phyloP scores from a whole-genome alignment of 2,113 vertebrate species.

The Stegastes partitus region DNA sequence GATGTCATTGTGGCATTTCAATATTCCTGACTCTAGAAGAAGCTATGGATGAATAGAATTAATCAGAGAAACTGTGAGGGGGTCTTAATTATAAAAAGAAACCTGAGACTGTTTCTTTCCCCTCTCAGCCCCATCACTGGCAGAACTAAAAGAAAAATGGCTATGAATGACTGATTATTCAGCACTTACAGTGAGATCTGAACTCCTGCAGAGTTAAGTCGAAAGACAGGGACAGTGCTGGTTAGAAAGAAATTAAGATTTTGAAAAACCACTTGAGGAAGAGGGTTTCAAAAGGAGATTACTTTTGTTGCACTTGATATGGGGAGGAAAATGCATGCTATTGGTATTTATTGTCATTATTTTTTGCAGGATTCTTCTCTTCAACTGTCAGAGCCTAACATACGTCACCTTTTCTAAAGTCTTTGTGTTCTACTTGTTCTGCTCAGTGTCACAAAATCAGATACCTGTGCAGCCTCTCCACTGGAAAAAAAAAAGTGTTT shows the following conservation, averaged over 20 bases:
- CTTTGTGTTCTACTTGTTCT: background rate
- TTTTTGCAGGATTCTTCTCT: background rate
- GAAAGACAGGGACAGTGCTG: background rate
- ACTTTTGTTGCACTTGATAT: background rate
- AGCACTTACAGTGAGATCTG: conserved; percentile 16
- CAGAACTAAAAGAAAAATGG: conserved; percentile 45
- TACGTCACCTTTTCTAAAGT: no score
- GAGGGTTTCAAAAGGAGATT: background rate
- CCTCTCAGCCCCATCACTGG: conserved; percentile 23
- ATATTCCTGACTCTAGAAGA: conserved; percentile 63
- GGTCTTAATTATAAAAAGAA: conserved; percentile 63
- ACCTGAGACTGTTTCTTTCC: conserved; percentile 17
- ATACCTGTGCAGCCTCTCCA: background rate
- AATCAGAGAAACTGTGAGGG: conserved; percentile 63
- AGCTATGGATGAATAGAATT: conserved; percentile 63
- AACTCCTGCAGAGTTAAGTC: conserved; percentile 13
- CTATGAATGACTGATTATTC: conserved; percentile 58
- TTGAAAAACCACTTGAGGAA: background rate
- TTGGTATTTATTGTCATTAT: background rate
- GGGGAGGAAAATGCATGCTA: background rate
- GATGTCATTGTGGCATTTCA: conserved; percentile 51
- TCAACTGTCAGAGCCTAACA: background rate
- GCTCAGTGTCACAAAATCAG: background rate
- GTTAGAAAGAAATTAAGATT: background rate
- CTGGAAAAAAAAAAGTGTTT: background rate